Evolutionary conservation across 2,888 invertebrate genomes (phyloP).

Genomic region (Cabera pusaria): DNA sequence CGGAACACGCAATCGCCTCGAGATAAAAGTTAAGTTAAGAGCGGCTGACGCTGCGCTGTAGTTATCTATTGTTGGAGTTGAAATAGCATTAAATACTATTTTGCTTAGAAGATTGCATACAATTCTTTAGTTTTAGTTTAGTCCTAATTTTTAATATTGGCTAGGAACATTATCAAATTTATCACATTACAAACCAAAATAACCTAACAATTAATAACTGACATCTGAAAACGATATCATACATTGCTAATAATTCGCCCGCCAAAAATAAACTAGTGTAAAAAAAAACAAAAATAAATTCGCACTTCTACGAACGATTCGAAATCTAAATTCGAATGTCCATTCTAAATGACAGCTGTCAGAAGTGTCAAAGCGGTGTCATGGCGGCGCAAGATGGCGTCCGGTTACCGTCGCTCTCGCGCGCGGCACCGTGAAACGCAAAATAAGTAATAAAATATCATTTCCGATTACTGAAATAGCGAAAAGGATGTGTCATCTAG

Average conservation of each 20-base stretch:
- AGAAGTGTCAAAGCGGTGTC: constrained; percentile 79
- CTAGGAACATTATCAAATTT: too few relatives aligned
- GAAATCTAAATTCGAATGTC: constrained; percentile 76
- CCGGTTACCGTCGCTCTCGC: constrained; percentile 75
- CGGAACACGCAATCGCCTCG: too few relatives aligned
- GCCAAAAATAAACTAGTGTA: neutral
- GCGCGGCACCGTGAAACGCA: constrained; percentile 63
- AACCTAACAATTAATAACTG: neutral
- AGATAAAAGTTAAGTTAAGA: too few relatives aligned
- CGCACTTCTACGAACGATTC: constrained; percentile 49
- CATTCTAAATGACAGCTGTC: constrained; percentile 77
- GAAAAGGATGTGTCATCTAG: constrained; percentile 35
- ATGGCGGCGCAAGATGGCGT: constrained; percentile 73
- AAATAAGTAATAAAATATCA: constrained; percentile 65
- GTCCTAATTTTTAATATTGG: too few relatives aligned
- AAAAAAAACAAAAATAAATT: constrained; percentile 30
- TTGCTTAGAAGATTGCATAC: too few relatives aligned
- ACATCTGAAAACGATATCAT: constrained; percentile 13
- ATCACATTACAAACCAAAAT: too few relatives aligned
- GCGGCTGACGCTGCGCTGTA: too few relatives aligned
- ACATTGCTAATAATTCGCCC: constrained; percentile 8
- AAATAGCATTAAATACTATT: too few relatives aligned
- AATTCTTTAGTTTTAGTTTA: too few relatives aligned
- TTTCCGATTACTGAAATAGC: constrained; percentile 72
- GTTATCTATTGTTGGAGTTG: too few relatives aligned